Evolutionary conservation across 2,797 vertebrate species (phyloP).

Genomic region (Rhincodon typus): DNA sequence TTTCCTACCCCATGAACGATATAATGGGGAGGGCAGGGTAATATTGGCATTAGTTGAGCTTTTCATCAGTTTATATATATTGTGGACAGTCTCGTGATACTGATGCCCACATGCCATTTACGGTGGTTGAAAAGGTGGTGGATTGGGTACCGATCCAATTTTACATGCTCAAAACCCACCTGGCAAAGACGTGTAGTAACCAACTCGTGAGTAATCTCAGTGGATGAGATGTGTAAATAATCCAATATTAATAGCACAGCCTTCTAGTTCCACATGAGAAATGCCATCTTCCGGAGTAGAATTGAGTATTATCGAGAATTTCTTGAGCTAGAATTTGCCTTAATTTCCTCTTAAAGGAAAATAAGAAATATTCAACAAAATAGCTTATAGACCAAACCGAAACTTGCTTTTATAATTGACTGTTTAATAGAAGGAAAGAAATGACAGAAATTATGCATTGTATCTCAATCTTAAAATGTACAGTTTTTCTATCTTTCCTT

Average conservation of each 20-base stretch:
- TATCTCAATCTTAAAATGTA: background rate
- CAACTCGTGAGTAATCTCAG: background rate
- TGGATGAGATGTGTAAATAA: background rate
- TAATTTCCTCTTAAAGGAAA: background rate
- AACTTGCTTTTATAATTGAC: background rate
- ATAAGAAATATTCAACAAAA: background rate
- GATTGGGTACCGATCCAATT: too few species aligned
- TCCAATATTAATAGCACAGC: background rate
- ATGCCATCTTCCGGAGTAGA: background rate
- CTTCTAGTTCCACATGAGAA: background rate
- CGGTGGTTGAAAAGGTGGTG: too few species aligned
- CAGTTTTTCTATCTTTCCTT: background rate
- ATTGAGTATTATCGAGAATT: background rate
- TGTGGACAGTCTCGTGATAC: too few species aligned
- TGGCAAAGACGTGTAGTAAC: too few species aligned
- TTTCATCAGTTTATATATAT: too few species aligned
- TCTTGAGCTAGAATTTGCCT: background rate
- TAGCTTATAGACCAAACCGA: background rate
- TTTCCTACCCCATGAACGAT: too few species aligned
- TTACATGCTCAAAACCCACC: too few species aligned
- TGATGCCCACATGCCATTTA: too few species aligned
- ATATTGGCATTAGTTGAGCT: too few species aligned
- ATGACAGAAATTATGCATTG: background rate
- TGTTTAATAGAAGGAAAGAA: background rate
- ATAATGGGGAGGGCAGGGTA: too few species aligned